Evolutionary conservation across 2,888 invertebrate genomes (phyloP).

Genomic region (Arrhopalites spinosus): DNA sequence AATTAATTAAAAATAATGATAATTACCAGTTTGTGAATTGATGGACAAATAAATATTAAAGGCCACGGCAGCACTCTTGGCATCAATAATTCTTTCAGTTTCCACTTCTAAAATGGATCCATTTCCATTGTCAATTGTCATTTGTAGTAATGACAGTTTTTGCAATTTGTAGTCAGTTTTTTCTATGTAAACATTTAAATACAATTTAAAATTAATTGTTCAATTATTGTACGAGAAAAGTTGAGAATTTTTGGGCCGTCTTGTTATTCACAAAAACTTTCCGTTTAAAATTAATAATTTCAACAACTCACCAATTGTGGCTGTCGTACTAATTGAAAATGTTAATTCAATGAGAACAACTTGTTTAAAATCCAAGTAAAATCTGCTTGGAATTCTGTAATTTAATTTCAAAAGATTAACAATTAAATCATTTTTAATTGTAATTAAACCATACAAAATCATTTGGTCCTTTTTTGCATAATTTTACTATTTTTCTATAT

Average conservation of each 20-base stretch:
- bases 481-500: too few species aligned
- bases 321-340: not conserved
- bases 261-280: too few species aligned
- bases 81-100: constrained; percentile 40
- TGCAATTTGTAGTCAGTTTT: constrained; percentile 40
- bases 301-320: constrained; percentile 14
- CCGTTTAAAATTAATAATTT: not conserved
- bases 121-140: constrained; percentile 50
- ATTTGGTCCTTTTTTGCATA: too few species aligned
- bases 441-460: too few species aligned
- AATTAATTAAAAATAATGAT: too few species aligned
- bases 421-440: too few species aligned
- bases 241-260: too few species aligned
- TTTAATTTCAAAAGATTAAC: too few species aligned
- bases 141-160: constrained; percentile 38
- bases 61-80: constrained; percentile 36
- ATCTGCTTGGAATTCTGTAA: constrained; percentile 6
- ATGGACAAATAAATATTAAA: constrained; percentile 39
- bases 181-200: not conserved
- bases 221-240: too few species aligned
- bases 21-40: constrained; percentile 2
- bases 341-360: not conserved
- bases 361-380: constrained; percentile 27
- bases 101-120: constrained; percentile 43
- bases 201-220: not conserved